Evolutionary conservation across 1,140 invertebrate genomes (phyloP), one percentile per base, ranked within the genome.

Genomic region (Gryllus bimaculatus): DNA sequence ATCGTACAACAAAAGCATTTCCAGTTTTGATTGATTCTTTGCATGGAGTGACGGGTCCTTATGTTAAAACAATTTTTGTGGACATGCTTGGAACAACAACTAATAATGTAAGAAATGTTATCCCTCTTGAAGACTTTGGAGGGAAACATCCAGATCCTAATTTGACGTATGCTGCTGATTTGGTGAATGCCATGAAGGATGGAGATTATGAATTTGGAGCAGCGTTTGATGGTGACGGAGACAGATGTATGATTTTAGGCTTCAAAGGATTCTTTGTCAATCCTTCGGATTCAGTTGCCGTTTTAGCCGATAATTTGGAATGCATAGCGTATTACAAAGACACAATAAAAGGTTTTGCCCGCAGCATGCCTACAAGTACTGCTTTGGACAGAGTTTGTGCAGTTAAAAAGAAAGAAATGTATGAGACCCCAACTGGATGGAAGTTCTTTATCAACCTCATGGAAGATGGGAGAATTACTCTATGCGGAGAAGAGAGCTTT

Each of bases 401-500:
- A 66, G 54, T 13, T 74, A 88, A 89, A 21, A 91, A 91, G 13
- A 90, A 93, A 83, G 91, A 94, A 84, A 90, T 95, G 80, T 99
- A 95, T 85, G 96, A 99, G 88, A 96, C 97, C n/a, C 98, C 98
- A 39, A 99, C 98, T 15, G 98, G 95, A 48, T 98, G 96, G 96
- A 98, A 98, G 85, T 98, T 95, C 86, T 98, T 96, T 90, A 98
- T 98, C 73, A 99, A 99, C 88, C 88, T 99, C 49, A 99, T 99
- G 97, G 98, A 99, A 88, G 96, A 95, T 48, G 95, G 93, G 26
- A 88, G 92, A 75, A 85, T 99, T 39, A 98, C 96, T 0, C 87
- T 99, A 10, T 99, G 98, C 86, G 98, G 98, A 5, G 98, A 99
- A 88, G 98, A 99, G 88, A 98, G 96, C 87, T 99, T 99, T 88